phyloP scores from a whole-genome alignment of 2,888 invertebrate genomes.

The Xylocampa areola region DNA sequence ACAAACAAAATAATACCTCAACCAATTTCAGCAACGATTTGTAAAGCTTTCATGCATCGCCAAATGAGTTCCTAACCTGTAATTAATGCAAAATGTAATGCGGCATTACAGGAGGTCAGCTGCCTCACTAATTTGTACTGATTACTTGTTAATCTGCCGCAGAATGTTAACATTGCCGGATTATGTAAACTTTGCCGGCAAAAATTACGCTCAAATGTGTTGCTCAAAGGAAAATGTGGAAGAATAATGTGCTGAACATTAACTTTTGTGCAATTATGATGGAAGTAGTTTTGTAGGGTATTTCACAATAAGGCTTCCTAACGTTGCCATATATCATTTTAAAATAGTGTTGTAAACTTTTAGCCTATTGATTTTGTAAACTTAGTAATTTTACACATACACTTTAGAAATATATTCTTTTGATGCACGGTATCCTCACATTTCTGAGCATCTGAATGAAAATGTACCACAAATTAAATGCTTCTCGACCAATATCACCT shows the following conservation, averaged over 20 bases:
- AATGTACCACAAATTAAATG: no score
- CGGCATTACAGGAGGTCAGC: slow-evolving; percentile 59
- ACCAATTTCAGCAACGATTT: slow-evolving; percentile 42
- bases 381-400: no score
- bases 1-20: slow-evolving; percentile 10
- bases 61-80: slow-evolving; percentile 58
- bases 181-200: slow-evolving; percentile 45
- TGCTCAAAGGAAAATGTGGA: slow-evolving; percentile 45
- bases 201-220: slow-evolving; percentile 39
- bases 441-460: no score
- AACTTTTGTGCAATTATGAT: slow-evolving; percentile 38
- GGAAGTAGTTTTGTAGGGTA: slow-evolving; percentile 6
- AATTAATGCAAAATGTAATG: slow-evolving; percentile 63
- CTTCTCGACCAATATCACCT: slow-evolving; percentile 8
- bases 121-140: slow-evolving; percentile 63
- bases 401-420: no score
- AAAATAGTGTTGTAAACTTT: no score
- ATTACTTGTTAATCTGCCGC: slow-evolving; percentile 61
- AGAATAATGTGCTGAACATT: slow-evolving; percentile 34
- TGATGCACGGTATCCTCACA: no score
- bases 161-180: slow-evolving; percentile 49
- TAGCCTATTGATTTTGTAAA: no score
- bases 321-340: no score
- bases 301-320: no score
- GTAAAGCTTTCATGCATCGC: slow-evolving; percentile 42